These are phyloP conservation scores for Nematostella vectensis DNA, from an alignment of 92 coral and sea anemone species.

Conservation along the genomic window DNA sequence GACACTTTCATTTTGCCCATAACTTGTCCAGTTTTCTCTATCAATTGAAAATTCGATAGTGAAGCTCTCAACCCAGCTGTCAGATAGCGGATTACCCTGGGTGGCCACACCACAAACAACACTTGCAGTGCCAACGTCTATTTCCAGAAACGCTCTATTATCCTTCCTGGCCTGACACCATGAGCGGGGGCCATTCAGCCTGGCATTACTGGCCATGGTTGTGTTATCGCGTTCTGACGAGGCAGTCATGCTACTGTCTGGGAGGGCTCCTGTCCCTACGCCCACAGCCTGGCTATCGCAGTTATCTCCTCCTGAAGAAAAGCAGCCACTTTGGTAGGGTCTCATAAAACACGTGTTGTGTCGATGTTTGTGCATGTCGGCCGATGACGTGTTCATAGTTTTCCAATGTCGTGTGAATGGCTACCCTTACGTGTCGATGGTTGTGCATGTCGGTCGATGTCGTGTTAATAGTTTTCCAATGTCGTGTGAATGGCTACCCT, in stretches of 20 bases:
- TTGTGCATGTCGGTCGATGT: too few species aligned
- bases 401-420: too few species aligned
- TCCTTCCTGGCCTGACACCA: neutral
- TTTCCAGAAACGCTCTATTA: constrained; percentile 2
- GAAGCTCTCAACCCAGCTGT: neutral
- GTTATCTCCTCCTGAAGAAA: neutral
- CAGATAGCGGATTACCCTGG: constrained; percentile 3
- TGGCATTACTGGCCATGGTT: neutral
- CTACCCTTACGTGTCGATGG: too few species aligned
- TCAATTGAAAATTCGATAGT: neutral
- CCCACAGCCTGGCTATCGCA: constrained; percentile 1
- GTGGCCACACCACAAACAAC: constrained; percentile 9
- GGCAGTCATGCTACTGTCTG: constrained; percentile 1
- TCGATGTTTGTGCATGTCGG: too few species aligned
- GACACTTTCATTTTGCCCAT: neutral
- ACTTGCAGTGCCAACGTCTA: constrained; percentile 6
- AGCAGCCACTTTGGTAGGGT: too few species aligned
- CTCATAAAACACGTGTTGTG: too few species aligned
- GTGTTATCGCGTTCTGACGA: neutral
- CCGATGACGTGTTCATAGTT: too few species aligned
- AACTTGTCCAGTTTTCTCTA: neutral
- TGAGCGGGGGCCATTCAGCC: neutral
- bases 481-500: too few species aligned
- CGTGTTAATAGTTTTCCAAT: too few species aligned
- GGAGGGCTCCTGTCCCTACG: neutral